phyloP scores from a whole-genome alignment of 2,888 invertebrate genomes.

The Fissipunctia ypsillon region DNA sequence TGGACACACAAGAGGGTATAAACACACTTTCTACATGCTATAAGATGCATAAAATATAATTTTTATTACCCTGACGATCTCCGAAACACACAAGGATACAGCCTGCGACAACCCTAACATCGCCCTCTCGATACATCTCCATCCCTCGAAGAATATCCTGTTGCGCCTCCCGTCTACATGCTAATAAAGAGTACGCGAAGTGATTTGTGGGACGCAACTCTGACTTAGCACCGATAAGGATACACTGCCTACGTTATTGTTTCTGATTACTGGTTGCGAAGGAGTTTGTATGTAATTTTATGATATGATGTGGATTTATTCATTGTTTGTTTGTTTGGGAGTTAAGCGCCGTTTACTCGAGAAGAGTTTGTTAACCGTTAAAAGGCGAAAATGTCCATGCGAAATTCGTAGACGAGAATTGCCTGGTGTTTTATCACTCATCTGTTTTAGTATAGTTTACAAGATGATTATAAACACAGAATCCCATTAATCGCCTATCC shows the following conservation, averaged over 20 bases:
- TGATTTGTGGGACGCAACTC: conserved; percentile 81
- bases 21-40: too few species aligned
- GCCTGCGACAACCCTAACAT: conserved; percentile 55
- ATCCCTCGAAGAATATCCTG: conserved; percentile 87
- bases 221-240: conserved; percentile 61
- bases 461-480: too few species aligned
- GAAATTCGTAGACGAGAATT: not conserved
- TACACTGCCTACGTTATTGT: conserved; percentile 61
- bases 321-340: conserved; percentile 12
- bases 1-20: too few species aligned
- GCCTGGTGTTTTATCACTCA: not conserved
- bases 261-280: conserved; percentile 53
- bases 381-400: not conserved
- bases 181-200: conserved; percentile 85
- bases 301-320: conserved; percentile 18
- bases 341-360: not conserved
- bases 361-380: not conserved
- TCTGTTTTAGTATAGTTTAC: too few species aligned
- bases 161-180: conserved; percentile 87
- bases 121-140: conserved; percentile 82
- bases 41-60: not conserved
- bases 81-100: not conserved
- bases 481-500: too few species aligned
- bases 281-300: conserved; percentile 54
- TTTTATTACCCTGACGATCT: not conserved